A percentile compares a stretch with the other conserved stretches of the same genome.
Evolutionary conservation across 2,888 invertebrate species (phyloP).

Genomic region (Spilosoma lubricipeda): DNA sequence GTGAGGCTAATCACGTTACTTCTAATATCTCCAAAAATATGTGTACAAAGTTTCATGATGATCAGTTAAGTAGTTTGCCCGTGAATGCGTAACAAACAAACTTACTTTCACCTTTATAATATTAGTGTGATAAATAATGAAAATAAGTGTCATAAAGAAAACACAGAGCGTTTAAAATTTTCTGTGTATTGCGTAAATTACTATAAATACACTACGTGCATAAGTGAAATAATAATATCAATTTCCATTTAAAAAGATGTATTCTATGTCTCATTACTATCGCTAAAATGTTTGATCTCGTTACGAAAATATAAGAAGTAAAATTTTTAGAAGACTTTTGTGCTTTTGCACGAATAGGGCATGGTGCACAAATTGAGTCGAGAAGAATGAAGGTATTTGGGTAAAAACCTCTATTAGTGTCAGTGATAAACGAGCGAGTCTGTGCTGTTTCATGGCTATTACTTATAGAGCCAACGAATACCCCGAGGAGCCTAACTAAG

Average conservation of each 20-base stretch:
- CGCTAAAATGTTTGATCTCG: neutral
- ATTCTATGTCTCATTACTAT: neutral
- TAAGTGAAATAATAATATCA: neutral
- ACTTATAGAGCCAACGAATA: conserved; percentile 51
- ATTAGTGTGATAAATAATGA: too few species aligned
- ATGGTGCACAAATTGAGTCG: conserved; percentile 54
- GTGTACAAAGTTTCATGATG: too few species aligned
- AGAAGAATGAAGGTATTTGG: conserved; percentile 65
- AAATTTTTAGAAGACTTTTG: conserved; percentile 36
- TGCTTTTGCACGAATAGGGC: conserved; percentile 54
- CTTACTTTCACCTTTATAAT: too few species aligned
- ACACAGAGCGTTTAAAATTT: neutral
- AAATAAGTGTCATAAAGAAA: neutral
- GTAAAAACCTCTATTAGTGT: conserved; percentile 70
- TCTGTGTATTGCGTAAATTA: neutral
- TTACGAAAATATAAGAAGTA: conserved; percentile 30
- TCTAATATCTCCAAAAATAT: too few species aligned
- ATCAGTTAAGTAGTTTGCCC: too few species aligned
- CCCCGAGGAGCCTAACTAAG: conserved; percentile 48
- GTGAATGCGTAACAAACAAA: too few species aligned
- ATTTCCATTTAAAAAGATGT: neutral
- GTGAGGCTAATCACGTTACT: too few species aligned
- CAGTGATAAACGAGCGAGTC: conserved; percentile 67
- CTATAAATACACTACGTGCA: neutral
- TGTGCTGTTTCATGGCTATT: conserved; percentile 66